Evolutionary conservation across 2,888 invertebrate species (phyloP).

Genomic region (Aproaerema taeniolella): DNA sequence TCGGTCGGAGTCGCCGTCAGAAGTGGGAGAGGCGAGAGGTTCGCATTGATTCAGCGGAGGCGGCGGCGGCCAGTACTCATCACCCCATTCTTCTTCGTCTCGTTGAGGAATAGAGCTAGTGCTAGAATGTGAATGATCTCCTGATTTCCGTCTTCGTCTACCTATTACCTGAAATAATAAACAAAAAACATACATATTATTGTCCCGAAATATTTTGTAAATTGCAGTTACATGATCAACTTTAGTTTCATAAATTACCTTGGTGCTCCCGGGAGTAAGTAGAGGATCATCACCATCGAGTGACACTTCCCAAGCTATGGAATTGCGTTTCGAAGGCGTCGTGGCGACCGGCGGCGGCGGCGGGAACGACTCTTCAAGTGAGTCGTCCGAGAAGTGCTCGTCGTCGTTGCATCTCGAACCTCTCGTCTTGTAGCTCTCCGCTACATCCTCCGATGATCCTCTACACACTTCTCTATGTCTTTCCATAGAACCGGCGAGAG

Average conservation of each 20-base stretch:
- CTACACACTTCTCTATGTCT: slow-evolving; percentile 88
- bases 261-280: slow-evolving; percentile 83
- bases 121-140: slow-evolving; percentile 79
- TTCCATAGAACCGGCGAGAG: slow-evolving; percentile 84
- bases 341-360: slow-evolving; percentile 77
- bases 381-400: slow-evolving; percentile 89
- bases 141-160: slow-evolving; percentile 73
- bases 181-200: too few species aligned
- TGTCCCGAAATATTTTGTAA: neutral
- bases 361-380: slow-evolving; percentile 85
- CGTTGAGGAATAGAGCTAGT: slow-evolving; percentile 85
- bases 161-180: slow-evolving; percentile 71
- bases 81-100: slow-evolving; percentile 78
- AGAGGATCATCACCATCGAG: slow-evolving; percentile 83
- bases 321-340: slow-evolving; percentile 84
- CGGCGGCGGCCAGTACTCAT: slow-evolving; percentile 85
- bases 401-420: slow-evolving; percentile 61
- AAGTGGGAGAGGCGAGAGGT: slow-evolving; percentile 82
- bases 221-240: neutral
- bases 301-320: slow-evolving; percentile 93
- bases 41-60: slow-evolving; percentile 80
- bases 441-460: slow-evolving; percentile 72
- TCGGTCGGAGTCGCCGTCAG: slow-evolving; percentile 73
- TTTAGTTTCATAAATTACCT: slow-evolving; percentile 56
- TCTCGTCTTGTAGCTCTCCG: slow-evolving; percentile 51